These are phyloP conservation scores for Drosophila jambulina DNA, from an alignment of 1,140 invertebrate species.

Conservation along the genomic window DNA sequence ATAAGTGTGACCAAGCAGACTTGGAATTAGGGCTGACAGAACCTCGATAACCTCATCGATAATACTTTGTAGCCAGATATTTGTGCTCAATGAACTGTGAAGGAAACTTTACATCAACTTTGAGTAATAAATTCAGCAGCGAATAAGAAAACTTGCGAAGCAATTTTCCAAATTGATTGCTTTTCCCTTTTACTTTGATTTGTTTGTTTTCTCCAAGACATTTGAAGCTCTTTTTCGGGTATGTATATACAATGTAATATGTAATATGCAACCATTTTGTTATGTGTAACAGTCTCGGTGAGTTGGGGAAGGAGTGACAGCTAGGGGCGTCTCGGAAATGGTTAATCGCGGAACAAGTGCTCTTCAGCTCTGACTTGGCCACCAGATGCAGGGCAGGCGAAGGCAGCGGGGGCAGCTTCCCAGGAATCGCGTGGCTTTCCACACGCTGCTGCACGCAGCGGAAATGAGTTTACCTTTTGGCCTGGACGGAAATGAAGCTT, in stretches of 20 bases:
- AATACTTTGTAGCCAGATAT: not conserved
- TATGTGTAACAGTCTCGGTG: not conserved
- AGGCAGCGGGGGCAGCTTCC: not conserved
- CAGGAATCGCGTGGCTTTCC: constrained; percentile 15
- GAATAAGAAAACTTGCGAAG: not conserved
- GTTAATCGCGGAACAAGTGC: not conserved
- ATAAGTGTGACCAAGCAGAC: not conserved
- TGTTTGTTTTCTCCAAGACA: not conserved
- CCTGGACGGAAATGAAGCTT: constrained; percentile 43
- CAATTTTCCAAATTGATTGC: not conserved
- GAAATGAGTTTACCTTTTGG: constrained; percentile 41
- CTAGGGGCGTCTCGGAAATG: not conserved
- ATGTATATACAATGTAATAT: not conserved
- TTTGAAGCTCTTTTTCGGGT: too few relatives aligned
- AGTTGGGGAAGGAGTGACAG: not conserved
- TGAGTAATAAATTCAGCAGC: not conserved
- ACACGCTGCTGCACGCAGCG: constrained; percentile 5
- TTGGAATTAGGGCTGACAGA: not conserved
- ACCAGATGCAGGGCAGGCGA: not conserved
- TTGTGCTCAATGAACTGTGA: not conserved
- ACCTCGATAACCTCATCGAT: not conserved
- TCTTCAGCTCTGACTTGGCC: constrained; percentile 4
- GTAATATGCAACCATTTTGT: not conserved
- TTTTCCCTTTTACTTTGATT: not conserved
- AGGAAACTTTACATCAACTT: not conserved